Base-by-base conservation (phyloP, 2,888 invertebrate genomes). In the Chalcosyrphus nemorum region DNA sequence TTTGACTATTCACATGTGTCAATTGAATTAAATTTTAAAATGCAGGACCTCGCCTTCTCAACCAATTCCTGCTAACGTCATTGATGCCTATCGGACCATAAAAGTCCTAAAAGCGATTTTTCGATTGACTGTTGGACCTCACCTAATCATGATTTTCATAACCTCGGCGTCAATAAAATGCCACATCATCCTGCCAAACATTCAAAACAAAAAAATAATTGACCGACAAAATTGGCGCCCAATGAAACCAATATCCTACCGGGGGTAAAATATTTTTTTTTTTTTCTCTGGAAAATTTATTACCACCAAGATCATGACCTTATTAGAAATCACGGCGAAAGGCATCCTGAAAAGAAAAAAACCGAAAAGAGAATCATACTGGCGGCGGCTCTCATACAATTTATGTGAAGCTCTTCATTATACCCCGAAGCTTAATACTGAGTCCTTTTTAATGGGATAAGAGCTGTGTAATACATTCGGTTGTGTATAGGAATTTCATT, bases 361-460 rank as follows among this genome's bases (percentile, higher is more conserved):
- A 4, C 11, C 7, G 1, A 32, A 1, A 50, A 17, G 24, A 50
- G 35, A 13, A 27, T 3, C 1, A 11, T 9, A 7, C 41, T 19
- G 41, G 17, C 15, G 27, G 52, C 57, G 13, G 63, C n/a, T 63
- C 47, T 29, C 27, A 45, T 57, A 50, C 29, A 66, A 81, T 81
- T 76, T 76, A 81, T 76, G 76, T 27, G 57, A 38, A 71, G 29
- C 65, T 57, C 71, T 72, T 72, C 81, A 81, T 77, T 81, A 81
- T 47, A 43, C 52, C 81, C 66, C 13, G 21, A 45, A 66, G 77
- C 52, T 57, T 38, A 32, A 38, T 57, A 27, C 56, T 35, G 45
- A 81, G 71, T 72, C 45, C 61, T 54, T 77, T 81, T 81, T 81
- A 81, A 81, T 77, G 59, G 81, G 77, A 81, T 77, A 76, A 71